Evolutionary conservation across 2,888 invertebrate genomes (phyloP).

Genomic region (Aethes cnicana): DNA sequence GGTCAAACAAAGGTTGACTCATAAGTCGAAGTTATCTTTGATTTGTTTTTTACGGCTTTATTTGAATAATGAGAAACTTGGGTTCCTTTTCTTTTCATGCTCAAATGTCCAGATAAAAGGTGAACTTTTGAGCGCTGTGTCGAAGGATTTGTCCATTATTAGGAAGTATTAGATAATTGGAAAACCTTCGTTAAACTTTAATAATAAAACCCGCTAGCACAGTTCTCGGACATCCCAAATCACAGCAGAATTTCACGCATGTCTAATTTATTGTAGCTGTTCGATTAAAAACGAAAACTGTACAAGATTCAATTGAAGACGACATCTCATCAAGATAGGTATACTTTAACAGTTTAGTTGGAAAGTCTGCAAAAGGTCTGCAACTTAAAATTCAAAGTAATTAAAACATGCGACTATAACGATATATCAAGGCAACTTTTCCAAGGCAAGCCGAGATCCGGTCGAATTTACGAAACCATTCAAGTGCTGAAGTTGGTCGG

Average conservation of each 20-base stretch:
- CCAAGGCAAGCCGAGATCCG: not conserved
- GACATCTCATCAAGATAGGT: no score
- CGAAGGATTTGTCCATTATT: no score
- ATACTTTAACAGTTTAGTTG: not conserved
- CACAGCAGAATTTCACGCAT: no score
- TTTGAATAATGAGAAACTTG: constrained; percentile 22
- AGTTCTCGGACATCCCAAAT: no score
- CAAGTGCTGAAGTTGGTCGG: constrained; percentile 2
- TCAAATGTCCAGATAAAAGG: constrained; percentile 7
- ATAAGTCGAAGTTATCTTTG: constrained; percentile 33
- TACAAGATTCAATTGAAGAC: not conserved
- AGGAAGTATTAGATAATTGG: constrained; percentile 2
- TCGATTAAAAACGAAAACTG: no score
- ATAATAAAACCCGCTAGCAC: no score
- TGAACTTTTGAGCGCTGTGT: not conserved
- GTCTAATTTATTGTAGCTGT: no score
- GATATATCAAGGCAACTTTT: constrained; percentile 4
- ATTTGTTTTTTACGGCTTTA: constrained; percentile 26
- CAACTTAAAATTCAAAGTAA: constrained; percentile 3
- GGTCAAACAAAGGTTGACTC: constrained; percentile 48
- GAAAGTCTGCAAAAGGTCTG: not conserved
- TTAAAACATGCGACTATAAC: constrained; percentile 9
- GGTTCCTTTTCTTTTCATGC: constrained; percentile 23
- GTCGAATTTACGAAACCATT: constrained; percentile 1
- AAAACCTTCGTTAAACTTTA: not conserved